phyloP scores from a whole-genome alignment of 2,888 invertebrate species.

The Plagiodera versicolora region DNA sequence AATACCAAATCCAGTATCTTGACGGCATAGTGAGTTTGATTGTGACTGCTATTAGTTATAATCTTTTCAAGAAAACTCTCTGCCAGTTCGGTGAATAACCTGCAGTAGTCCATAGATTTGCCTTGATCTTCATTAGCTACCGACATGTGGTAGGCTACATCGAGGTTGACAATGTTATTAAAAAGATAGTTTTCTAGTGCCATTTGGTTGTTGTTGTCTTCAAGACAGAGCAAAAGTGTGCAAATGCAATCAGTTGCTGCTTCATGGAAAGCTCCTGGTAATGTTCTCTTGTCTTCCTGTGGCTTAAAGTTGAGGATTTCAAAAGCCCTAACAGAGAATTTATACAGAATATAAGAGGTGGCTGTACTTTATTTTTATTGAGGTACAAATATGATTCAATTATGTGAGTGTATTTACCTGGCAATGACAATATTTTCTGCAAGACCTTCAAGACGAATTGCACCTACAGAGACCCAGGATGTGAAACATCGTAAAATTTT shows the following conservation, averaged over 20 bases:
- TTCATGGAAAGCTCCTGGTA: slow-evolving; percentile 68
- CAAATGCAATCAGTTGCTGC: slow-evolving; percentile 91
- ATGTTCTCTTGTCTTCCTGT: slow-evolving; percentile 41
- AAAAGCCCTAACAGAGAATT: slow-evolving; percentile 66
- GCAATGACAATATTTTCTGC: slow-evolving; percentile 73
- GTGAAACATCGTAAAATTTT: slow-evolving; percentile 85
- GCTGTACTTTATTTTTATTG: too few relatives aligned
- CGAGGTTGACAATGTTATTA: slow-evolving; percentile 76
- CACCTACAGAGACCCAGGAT: slow-evolving; percentile 87
- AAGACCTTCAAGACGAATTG: slow-evolving; percentile 74
- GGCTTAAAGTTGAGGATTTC: slow-evolving; percentile 59
- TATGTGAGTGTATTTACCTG: background rate
- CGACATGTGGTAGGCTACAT: slow-evolving; percentile 85
- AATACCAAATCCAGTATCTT: slow-evolving; percentile 86
- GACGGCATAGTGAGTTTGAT: slow-evolving; percentile 71
- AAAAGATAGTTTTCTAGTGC: slow-evolving; percentile 80
- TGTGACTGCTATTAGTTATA: slow-evolving; percentile 63
- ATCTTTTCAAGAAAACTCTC: slow-evolving; percentile 89
- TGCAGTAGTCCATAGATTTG: slow-evolving; percentile 90
- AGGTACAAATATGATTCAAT: too few relatives aligned
- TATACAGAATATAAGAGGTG: too few relatives aligned
- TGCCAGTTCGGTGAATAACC: slow-evolving; percentile 92
- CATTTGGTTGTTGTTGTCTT: slow-evolving; percentile 72
- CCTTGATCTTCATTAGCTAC: slow-evolving; percentile 93
- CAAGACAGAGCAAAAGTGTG: slow-evolving; percentile 79